These are phyloP conservation scores for Brachypalpus laphriformis DNA, from an alignment of 2,888 invertebrate species.

Conservation along the genomic window DNA sequence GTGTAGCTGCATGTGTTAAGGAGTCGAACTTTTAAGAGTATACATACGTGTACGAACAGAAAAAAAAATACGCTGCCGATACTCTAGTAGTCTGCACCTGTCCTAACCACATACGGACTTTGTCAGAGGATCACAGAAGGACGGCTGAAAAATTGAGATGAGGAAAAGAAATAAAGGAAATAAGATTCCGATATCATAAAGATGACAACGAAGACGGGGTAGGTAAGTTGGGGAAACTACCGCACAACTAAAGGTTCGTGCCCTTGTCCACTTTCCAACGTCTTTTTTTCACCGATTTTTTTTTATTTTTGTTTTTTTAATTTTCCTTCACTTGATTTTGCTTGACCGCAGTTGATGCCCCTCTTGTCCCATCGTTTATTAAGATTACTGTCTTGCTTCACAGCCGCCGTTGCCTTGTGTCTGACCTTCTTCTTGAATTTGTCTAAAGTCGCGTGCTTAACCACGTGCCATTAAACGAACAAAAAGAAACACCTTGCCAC, in stretches of 20 bases:
- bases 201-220: slow-evolving; percentile 66
- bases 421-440: slow-evolving; percentile 74
- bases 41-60: background rate
- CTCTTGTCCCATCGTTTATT: slow-evolving; percentile 58
- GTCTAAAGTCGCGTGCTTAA: slow-evolving; percentile 74
- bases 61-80: slow-evolving; percentile 48
- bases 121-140: slow-evolving; percentile 69
- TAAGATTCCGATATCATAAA: slow-evolving; percentile 74
- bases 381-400: slow-evolving; percentile 64
- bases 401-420: slow-evolving; percentile 60
- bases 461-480: slow-evolving; percentile 71
- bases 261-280: slow-evolving; percentile 60
- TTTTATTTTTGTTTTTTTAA: slow-evolving; percentile 1
- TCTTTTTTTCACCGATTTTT: slow-evolving; percentile 12
- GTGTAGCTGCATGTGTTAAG: slow-evolving; percentile 61
- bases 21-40: slow-evolving; percentile 40
- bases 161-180: slow-evolving; percentile 70
- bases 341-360: slow-evolving; percentile 56
- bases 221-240: slow-evolving; percentile 67
- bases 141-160: slow-evolving; percentile 71
- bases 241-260: slow-evolving; percentile 63
- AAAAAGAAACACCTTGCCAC: slow-evolving; percentile 73
- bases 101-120: slow-evolving; percentile 72
- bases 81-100: slow-evolving; percentile 63
- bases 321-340: slow-evolving; percentile 33